Evolutionary conservation across 2,797 vertebrate genomes (phyloP).

Genomic region (Nannoperca obscura): DNA sequence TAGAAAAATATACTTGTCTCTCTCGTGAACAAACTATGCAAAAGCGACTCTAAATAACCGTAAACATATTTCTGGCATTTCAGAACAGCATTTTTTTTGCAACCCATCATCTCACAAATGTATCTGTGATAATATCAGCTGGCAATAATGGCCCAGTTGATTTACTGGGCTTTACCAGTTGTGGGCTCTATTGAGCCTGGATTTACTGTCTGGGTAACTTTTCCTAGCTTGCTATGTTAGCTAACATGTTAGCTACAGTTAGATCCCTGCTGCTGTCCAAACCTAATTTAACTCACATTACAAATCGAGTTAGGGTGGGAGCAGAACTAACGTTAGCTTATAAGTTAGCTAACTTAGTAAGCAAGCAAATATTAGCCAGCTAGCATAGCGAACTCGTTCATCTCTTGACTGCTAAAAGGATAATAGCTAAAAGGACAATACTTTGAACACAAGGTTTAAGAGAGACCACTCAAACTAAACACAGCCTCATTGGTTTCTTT

Average conservation of each 20-base stretch:
- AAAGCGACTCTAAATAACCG: not conserved
- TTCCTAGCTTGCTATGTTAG: no score
- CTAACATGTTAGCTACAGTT: no score
- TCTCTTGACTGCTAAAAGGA: not conserved
- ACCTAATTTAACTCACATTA: not conserved
- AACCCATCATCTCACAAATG: not conserved
- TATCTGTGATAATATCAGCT: not conserved
- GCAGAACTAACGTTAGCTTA: not conserved
- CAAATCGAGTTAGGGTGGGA: not conserved
- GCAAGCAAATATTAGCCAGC: not conserved
- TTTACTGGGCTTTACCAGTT: no score
- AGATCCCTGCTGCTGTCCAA: not conserved
- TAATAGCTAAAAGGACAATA: no score
- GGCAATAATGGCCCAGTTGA: no score
- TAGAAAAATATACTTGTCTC: not conserved
- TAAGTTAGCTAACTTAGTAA: not conserved
- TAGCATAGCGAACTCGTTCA: not conserved
- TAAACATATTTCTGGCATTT: not conserved
- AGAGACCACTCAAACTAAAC: no score
- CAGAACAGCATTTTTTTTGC: not conserved
- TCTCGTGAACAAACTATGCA: no score
- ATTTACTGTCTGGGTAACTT: no score
- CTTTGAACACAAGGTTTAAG: no score
- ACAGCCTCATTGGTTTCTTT: no score
- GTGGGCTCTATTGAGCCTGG: no score